Conservation (phyloP, 2,888 invertebrate species). For the Artemia sp. region DNA sequence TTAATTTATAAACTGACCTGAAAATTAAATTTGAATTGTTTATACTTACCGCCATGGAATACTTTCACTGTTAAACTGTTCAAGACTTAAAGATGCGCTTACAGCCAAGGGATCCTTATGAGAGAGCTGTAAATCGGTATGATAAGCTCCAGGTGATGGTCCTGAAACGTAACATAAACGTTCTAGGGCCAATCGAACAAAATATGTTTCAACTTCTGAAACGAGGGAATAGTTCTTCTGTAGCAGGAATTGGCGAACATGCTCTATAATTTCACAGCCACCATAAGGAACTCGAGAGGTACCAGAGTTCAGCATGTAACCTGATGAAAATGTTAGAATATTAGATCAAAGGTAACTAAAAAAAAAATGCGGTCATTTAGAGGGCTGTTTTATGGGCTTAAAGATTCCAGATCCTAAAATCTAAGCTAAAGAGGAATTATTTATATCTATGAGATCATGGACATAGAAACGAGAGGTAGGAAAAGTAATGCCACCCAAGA, state of each 20-base stretch:
- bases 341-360: background rate
- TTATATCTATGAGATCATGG: background rate
- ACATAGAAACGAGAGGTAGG: no score
- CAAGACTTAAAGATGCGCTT: conserved; percentile 17
- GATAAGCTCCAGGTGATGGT: conserved; percentile 32
- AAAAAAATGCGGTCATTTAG: background rate
- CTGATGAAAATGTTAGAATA: conserved; percentile 25
- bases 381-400: background rate
- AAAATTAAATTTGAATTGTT: no score
- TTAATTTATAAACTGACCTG: no score
- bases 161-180: conserved; percentile 36
- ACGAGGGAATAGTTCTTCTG: conserved; percentile 30
- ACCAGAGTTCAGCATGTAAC: conserved; percentile 37
- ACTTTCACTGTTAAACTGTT: conserved; percentile 24
- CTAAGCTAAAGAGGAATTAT: background rate
- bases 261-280: conserved; percentile 35
- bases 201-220: conserved; percentile 33
- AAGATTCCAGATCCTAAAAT: background rate
- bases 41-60: conserved; percentile 28
- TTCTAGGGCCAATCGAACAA: conserved; percentile 31
- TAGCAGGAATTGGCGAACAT: conserved; percentile 33
- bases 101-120: conserved; percentile 25
- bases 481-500: background rate
- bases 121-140: conserved; percentile 30
- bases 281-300: conserved; percentile 39